A percentile compares a stretch with the other conserved stretches of the same genome.
These are phyloP conservation scores for Hypotaenidia okinawae DNA, from an alignment of 2,797 vertebrate genomes.

Conservation along the genomic window DNA sequence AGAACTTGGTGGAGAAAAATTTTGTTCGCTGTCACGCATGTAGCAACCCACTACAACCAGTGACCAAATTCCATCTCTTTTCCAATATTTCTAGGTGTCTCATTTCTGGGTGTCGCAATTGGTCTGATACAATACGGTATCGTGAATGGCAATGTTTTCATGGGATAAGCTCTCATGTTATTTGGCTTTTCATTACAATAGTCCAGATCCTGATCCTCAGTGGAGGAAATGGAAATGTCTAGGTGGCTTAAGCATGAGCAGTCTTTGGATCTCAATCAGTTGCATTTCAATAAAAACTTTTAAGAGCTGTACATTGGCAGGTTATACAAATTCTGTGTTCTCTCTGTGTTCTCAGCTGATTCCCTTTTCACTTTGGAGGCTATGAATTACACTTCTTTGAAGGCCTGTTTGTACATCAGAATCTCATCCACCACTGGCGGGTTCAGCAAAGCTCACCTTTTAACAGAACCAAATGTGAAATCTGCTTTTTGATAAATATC, in stretches of 20 bases:
- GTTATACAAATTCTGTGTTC: not conserved
- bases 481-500: slow-evolving; percentile 19
- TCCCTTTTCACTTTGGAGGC: not conserved
- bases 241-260: not conserved
- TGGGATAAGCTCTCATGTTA: not conserved
- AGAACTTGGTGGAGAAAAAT: not conserved
- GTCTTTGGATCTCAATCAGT: not conserved
- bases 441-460: not conserved
- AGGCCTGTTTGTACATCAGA: not conserved
- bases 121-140: not conserved
- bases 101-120: not conserved
- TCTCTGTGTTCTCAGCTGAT: not conserved
- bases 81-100: not conserved
- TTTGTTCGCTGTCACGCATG: not conserved
- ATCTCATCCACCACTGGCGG: not conserved
- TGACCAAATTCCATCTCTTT: not conserved
- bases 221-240: not conserved
- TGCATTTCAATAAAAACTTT: slow-evolving; percentile 1
- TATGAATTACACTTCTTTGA: not conserved
- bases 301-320: not conserved
- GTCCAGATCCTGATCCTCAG: not conserved
- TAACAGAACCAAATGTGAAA: slow-evolving; percentile 10
- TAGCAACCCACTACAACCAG: not conserved
- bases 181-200: not conserved
- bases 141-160: not conserved